These are phyloP conservation scores for Dioctria rufipes DNA, from an alignment of 2,888 invertebrate species.

Conservation along the genomic window DNA sequence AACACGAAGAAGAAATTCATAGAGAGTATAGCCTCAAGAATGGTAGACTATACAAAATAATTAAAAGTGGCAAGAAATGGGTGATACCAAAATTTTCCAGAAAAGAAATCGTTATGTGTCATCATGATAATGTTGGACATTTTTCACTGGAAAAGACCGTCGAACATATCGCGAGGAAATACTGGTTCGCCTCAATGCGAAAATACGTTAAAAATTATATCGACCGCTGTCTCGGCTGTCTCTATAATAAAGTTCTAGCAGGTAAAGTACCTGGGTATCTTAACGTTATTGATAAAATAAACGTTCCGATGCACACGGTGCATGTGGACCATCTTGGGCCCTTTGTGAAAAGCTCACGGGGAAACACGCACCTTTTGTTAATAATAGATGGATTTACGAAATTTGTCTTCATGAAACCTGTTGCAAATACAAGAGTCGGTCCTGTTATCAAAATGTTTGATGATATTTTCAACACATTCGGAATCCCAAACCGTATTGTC, in stretches of 20 bases:
- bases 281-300: not conserved
- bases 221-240: slow-evolving; percentile 61
- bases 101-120: too few relatives aligned
- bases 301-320: slow-evolving; percentile 34
- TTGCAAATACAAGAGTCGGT: too few relatives aligned
- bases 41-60: too few relatives aligned
- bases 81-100: too few relatives aligned
- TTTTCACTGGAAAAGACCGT: slow-evolving; percentile 60
- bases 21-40: too few relatives aligned
- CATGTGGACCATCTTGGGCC: slow-evolving; percentile 63
- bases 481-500: slow-evolving; percentile 33
- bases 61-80: too few relatives aligned
- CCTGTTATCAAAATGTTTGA: not conserved
- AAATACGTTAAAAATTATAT: slow-evolving; percentile 67
- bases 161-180: slow-evolving; percentile 63
- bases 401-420: too few relatives aligned
- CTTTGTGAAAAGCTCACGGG: slow-evolving; percentile 61
- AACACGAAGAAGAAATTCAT: too few relatives aligned
- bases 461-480: slow-evolving; percentile 27
- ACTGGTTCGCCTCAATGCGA: slow-evolving; percentile 69
- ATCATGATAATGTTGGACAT: slow-evolving; percentile 58
- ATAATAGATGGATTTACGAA: slow-evolving; percentile 33
- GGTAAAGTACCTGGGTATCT: slow-evolving; percentile 64
- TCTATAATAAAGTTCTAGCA: slow-evolving; percentile 64
- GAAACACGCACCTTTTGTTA: slow-evolving; percentile 61